These are phyloP conservation scores for Rhinogobius similis DNA, from an alignment of 2,113 vertebrate genomes.

Conservation along the genomic window DNA sequence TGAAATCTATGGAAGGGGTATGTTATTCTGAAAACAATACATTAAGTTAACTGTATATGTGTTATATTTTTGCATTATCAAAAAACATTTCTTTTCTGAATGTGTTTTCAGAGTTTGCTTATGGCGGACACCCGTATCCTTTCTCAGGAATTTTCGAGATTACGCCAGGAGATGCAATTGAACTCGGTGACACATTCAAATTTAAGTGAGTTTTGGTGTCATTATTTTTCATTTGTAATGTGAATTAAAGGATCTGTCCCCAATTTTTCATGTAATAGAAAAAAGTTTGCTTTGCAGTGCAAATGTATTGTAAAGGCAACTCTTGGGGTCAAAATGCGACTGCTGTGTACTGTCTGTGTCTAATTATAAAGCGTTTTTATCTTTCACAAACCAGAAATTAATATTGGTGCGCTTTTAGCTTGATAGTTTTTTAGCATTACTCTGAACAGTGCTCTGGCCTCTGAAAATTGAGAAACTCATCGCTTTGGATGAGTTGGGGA, in stretches of 20 bases:
- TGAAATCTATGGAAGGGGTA: conserved; percentile 98
- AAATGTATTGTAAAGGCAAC: no score
- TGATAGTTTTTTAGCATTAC: no score
- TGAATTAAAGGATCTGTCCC: no score
- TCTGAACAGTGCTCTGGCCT: no score
- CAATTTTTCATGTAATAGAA: background rate
- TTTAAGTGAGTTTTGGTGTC: conserved; percentile 90
- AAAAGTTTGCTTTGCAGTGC: no score
- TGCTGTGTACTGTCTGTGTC: no score
- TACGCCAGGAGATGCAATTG: conserved; percentile 92
- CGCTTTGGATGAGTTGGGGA: no score
- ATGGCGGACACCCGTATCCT: conserved; percentile 97
- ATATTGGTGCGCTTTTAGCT: no score
- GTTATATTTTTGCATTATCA: background rate
- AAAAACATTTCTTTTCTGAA: background rate
- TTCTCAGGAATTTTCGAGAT: conserved; percentile 99
- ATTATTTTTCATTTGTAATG: background rate
- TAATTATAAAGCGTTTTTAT: no score
- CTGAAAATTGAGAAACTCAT: no score
- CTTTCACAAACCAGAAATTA: no score
- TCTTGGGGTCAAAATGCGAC: no score
- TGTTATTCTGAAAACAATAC: conserved; percentile 28
- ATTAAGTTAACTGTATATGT: background rate
- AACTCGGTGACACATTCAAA: conserved; percentile 97
- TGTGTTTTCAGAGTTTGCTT: conserved; percentile 89